phyloP scores from a whole-genome alignment of 2,113 vertebrate species.

The Panthera leo region DNA sequence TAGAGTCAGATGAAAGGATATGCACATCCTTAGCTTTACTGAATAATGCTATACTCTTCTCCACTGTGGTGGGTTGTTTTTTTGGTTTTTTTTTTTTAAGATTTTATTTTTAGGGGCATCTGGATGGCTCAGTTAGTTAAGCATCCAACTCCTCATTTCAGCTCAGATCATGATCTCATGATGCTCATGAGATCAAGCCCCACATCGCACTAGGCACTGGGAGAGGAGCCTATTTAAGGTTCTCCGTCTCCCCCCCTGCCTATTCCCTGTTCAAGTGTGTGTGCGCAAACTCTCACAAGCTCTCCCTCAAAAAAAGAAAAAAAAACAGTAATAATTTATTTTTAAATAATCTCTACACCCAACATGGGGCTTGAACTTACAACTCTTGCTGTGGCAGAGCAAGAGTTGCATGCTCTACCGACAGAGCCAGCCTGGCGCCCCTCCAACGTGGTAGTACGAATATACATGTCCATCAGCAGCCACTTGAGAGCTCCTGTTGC shows the following conservation, averaged over 20 bases:
- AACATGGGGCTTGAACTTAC: not conserved
- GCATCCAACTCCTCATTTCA: no score
- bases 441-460: not conserved
- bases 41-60: not conserved
- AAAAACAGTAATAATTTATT: no score
- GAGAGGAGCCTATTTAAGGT: no score
- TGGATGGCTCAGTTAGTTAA: no score
- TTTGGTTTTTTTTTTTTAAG: not conserved
- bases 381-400: not conserved
- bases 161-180: no score
- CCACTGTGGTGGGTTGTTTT: not conserved
- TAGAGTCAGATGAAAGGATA: not conserved
- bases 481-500: not conserved
- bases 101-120: not conserved
- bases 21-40: not conserved
- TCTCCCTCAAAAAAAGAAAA: no score
- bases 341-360: not conserved
- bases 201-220: no score
- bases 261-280: no score
- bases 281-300: no score
- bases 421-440: not conserved
- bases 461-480: not conserved
- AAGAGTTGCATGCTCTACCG: not conserved
- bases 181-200: no score
- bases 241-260: no score